Evolutionary conservation across 2,888 invertebrate genomes (phyloP).

Genomic region (Prosopocoilus inquinatus): DNA sequence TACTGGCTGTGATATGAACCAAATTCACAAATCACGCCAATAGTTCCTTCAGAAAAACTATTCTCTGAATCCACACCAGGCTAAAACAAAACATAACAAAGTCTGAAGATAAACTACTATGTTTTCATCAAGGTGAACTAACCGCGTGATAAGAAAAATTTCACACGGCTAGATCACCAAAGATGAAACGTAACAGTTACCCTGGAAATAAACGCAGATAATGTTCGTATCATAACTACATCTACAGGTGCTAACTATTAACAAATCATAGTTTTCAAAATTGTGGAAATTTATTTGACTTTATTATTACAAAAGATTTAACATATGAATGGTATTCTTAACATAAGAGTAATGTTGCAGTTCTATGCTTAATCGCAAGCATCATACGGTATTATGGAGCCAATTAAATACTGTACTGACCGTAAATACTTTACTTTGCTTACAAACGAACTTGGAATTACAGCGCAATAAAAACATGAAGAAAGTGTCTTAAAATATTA

Average conservation of each 20-base stretch:
- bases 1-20: slow-evolving; percentile 50
- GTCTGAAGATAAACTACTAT: slow-evolving; percentile 5
- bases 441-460: too few relatives aligned
- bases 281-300: too few relatives aligned
- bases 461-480: too few relatives aligned
- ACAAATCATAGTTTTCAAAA: too few relatives aligned
- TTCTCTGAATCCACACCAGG: slow-evolving; percentile 2
- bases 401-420: too few relatives aligned
- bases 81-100: slow-evolving; percentile 11
- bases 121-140: slow-evolving; percentile 39
- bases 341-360: too few relatives aligned
- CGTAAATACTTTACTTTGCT: too few relatives aligned
- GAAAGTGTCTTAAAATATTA: too few relatives aligned
- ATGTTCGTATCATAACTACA: background rate
- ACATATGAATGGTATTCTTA: too few relatives aligned
- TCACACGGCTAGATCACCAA: slow-evolving; percentile 53
- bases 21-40: slow-evolving; percentile 44
- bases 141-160: slow-evolving; percentile 37
- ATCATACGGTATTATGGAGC: too few relatives aligned
- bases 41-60: slow-evolving; percentile 43
- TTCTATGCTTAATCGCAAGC: too few relatives aligned
- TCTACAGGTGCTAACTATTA: background rate
- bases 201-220: slow-evolving; percentile 18
- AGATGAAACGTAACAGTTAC: slow-evolving; percentile 34
- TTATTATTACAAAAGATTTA: too few relatives aligned